phyloP scores from a whole-genome alignment of 2,888 invertebrate species.

The Drosophila anomalipes region DNA sequence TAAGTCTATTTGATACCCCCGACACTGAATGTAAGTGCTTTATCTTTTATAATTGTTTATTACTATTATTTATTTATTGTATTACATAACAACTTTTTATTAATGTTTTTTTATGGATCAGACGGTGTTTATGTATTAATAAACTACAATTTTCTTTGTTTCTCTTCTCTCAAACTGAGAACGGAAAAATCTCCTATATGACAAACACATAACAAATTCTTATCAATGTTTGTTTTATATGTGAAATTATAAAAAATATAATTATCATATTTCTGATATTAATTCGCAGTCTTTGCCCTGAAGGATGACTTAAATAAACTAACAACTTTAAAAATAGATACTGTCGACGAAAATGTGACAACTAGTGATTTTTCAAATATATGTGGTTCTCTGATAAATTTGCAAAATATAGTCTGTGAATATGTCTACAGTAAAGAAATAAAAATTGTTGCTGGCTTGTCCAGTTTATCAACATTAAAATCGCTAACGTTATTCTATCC shows the following conservation, averaged over 20 bases:
- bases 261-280: not conserved
- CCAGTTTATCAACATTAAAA: conserved; percentile 9
- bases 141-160: too few species aligned
- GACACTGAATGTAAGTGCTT: conserved; percentile 18
- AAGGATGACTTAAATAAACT: conserved; percentile 9
- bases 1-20: conserved; percentile 23
- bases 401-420: conserved; percentile 8
- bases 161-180: too few species aligned
- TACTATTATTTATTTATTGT: not conserved
- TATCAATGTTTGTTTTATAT: not conserved
- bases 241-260: not conserved
- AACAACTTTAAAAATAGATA: conserved; percentile 26
- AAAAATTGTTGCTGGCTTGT: conserved; percentile 9
- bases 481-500: conserved; percentile 20
- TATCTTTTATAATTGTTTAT: not conserved
- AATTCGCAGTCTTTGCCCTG: conserved; percentile 16
- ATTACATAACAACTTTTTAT: not conserved
- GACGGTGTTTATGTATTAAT: not conserved
- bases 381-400: conserved; percentile 11
- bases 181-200: too few species aligned
- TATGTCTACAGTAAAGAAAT: conserved; percentile 2
- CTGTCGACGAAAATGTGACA: conserved; percentile 13
- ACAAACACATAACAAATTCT: too few species aligned
- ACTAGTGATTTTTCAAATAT: conserved; percentile 5
- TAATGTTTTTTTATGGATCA: not conserved